A percentile compares a stretch with the other conserved stretches of the same genome.
These are phyloP conservation scores for Gambelia wislizenii DNA, from an alignment of 2,797 vertebrate genomes.

Conservation along the genomic window DNA sequence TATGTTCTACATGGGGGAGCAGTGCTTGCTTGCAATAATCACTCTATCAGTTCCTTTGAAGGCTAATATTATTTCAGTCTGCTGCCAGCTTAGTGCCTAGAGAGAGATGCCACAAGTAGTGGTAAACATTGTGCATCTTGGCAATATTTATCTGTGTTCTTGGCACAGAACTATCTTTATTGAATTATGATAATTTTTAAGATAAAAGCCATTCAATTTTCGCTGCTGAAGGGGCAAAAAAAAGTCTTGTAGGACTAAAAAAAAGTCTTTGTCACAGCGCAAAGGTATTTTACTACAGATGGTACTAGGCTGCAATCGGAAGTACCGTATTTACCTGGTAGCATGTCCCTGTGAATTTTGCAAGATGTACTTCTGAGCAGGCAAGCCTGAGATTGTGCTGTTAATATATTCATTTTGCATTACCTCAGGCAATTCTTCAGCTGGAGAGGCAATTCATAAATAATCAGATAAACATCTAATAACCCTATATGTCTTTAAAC, in stretches of 20 bases:
- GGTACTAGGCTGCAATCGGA: not conserved
- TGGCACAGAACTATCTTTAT: not conserved
- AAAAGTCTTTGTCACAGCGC: not conserved
- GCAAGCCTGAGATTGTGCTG: not conserved
- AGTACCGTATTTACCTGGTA: no score
- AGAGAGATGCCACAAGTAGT: not conserved
- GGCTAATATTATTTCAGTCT: not conserved
- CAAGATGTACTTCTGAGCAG: not conserved
- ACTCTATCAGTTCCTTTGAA: not conserved
- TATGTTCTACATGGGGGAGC: not conserved
- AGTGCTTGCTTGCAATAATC: not conserved
- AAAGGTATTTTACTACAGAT: not conserved
- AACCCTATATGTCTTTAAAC: not conserved
- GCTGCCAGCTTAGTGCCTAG: not conserved
- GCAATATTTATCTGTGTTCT: not conserved
- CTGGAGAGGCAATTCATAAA: not conserved
- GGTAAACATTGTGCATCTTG: not conserved
- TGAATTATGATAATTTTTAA: not conserved
- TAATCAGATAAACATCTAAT: not conserved
- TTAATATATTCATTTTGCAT: not conserved
- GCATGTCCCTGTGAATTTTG: not conserved
- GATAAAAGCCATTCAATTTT: not conserved
- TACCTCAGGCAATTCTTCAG: not conserved
- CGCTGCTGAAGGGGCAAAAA: not conserved
- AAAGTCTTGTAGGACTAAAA: not conserved